Base-by-base conservation (phyloP, 2,888 invertebrate species). In the Brenthis hecate region DNA sequence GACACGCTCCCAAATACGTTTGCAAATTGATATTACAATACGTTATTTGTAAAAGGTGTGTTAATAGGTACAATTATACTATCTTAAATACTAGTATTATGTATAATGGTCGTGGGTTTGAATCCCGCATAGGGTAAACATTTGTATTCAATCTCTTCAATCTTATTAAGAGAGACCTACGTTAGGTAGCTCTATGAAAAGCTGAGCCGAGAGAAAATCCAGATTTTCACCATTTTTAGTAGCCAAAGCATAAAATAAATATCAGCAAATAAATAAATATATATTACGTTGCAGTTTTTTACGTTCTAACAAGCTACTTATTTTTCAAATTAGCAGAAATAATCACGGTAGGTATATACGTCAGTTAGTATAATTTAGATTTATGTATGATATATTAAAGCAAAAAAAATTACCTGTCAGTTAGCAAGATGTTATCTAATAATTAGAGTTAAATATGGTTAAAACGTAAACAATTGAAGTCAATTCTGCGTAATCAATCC, bases 1-100 rank as follows among this genome's bases (percentile, higher is more conserved):
- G 82, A 78, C 77, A 87, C 85, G 85, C 84, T 85, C 81, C 84
- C 83, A 57, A 48, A 51, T 57, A 79, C 76, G 76, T 67, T 73
- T 76, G 74, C 72, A 71, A 70, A 60, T 69, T 50, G 56, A 56
- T 19, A 62, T 62, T 62, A 62, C 36, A 54, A 54, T 53, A 36
- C 53, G 8, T 53, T 19, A 23, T 6, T 43, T 62, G 36, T 43
- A 43, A 62, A 51, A 53, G 19, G 4, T 43, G 13, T 6, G 5
- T 36, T 54, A 53, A 54, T 32, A 53, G 36, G 0, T 43, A 14
- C 1, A 11, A 16, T 53, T 16, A 50, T 51, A 16, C 6, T 6
- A 6, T 14, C 19, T 51, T 19, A 36, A 51, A 54, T 43, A 11
- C 3, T 4, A 19, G 43, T 62, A 28, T 28, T 28, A 28, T 28